These are phyloP conservation scores for Tinea pellionella DNA, from an alignment of 2,888 invertebrate genomes.

Conservation along the genomic window DNA sequence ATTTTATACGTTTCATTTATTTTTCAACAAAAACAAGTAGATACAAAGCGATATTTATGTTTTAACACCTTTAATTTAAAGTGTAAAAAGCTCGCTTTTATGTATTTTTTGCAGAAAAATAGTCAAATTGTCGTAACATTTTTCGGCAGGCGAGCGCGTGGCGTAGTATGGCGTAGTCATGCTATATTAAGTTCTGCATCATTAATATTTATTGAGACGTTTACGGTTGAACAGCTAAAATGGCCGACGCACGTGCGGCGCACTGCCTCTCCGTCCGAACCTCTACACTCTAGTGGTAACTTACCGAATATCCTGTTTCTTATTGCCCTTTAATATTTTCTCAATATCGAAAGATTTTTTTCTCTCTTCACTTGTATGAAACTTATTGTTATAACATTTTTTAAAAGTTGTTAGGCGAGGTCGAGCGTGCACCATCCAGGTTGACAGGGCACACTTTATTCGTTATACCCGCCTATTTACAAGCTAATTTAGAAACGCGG, in stretches of 20 bases:
- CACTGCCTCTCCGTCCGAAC: constrained; percentile 5
- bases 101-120: constrained; percentile 9
- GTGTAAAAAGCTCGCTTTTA: constrained; percentile 9
- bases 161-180: constrained; percentile 5
- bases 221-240: constrained; percentile 42
- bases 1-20: constrained; percentile 6
- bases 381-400: no score
- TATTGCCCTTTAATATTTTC: not conserved
- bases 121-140: constrained; percentile 49
- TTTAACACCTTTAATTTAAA: constrained; percentile 10
- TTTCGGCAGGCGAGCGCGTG: constrained; percentile 34
- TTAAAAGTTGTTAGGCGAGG: no score
- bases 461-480: no score
- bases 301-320: constrained; percentile 13
- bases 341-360: not conserved
- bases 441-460: no score
- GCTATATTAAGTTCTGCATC: constrained; percentile 53
- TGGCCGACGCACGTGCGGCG: constrained; percentile 12
- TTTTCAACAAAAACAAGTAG: constrained; percentile 1
- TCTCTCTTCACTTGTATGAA: no score
- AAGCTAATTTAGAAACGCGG: no score
- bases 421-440: no score
- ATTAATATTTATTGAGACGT: constrained; percentile 62
- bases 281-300: constrained; percentile 6
- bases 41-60: not conserved